phyloP scores from a whole-genome alignment of 1,140 invertebrate genomes.

The Linepithema humile region DNA sequence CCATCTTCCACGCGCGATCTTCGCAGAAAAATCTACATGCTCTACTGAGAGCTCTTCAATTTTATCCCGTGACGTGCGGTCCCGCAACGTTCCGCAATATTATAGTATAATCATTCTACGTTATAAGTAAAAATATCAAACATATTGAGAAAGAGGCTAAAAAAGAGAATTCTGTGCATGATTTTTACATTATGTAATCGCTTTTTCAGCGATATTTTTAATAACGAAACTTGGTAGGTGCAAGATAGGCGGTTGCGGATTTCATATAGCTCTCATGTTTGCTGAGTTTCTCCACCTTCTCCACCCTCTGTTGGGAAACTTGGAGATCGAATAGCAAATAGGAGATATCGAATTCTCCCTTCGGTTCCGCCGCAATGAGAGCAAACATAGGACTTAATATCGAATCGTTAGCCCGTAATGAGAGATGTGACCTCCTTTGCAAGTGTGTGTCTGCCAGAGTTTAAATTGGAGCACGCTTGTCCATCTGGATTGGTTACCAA shows the following conservation, averaged over 20 bases:
- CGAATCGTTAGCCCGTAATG: constrained; percentile 53
- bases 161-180: background rate
- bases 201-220: background rate
- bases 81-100: background rate
- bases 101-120: background rate
- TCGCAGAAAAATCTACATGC: constrained; percentile 23
- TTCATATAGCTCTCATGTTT: constrained; percentile 32
- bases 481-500: background rate
- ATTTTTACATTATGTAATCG: background rate
- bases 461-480: constrained; percentile 11
- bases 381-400: constrained; percentile 69
- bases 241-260: background rate
- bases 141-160: no score
- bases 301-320: constrained; percentile 47
- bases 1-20: background rate
- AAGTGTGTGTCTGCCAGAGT: background rate
- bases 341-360: constrained; percentile 42
- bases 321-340: constrained; percentile 63
- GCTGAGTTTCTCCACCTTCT: background rate
- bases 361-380: constrained; percentile 29
- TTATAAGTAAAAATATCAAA: background rate
- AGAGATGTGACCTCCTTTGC: constrained; percentile 44
- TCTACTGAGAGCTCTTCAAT: background rate
- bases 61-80: background rate
- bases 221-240: background rate